phyloP scores from a whole-genome alignment of 2,888 invertebrate species.

The Merodon equestris region DNA sequence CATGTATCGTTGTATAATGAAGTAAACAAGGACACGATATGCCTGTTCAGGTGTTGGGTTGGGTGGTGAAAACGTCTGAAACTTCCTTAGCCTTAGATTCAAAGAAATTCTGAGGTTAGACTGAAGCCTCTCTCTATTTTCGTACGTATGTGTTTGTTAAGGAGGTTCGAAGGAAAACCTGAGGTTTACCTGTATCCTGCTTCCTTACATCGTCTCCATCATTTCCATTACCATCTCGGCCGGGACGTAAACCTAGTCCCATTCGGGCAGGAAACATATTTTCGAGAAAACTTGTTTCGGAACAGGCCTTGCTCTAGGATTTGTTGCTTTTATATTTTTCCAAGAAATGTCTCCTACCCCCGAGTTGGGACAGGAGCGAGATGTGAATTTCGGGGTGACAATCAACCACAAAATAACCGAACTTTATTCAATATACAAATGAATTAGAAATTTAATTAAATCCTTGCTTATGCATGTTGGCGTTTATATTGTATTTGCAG shows the following conservation, averaged over 20 bases:
- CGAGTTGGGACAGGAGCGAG: too few relatives aligned
- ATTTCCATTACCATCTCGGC: background rate
- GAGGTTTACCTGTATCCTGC: slow-evolving; percentile 72
- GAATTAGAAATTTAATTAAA: slow-evolving; percentile 42
- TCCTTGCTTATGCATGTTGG: background rate
- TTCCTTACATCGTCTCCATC: slow-evolving; percentile 30
- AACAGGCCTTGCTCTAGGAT: slow-evolving; percentile 3
- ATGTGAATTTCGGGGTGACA: slow-evolving; percentile 32
- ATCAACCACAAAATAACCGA: slow-evolving; percentile 51
- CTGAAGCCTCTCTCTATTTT: slow-evolving; percentile 28
- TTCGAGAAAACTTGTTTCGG: slow-evolving; percentile 20
- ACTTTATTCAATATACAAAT: slow-evolving; percentile 35
- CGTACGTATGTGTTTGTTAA: slow-evolving; percentile 1
- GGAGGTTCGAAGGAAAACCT: slow-evolving; percentile 40
- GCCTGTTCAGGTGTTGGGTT: slow-evolving; percentile 7
- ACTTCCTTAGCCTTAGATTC: slow-evolving; percentile 61
- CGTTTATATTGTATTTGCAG: slow-evolving; percentile 38
- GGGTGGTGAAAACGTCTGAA: slow-evolving; percentile 43
- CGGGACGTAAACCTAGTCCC: background rate
- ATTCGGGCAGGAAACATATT: slow-evolving; percentile 13
- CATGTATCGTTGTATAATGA: slow-evolving; percentile 58
- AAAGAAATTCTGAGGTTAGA: slow-evolving; percentile 65
- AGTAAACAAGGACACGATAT: slow-evolving; percentile 66
- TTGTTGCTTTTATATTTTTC: slow-evolving; percentile 17
- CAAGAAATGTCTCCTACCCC: too few relatives aligned